These are phyloP conservation scores for Brachyhypopomus occidentalis DNA, from an alignment of 2,113 vertebrate genomes.

Conservation along the genomic window DNA sequence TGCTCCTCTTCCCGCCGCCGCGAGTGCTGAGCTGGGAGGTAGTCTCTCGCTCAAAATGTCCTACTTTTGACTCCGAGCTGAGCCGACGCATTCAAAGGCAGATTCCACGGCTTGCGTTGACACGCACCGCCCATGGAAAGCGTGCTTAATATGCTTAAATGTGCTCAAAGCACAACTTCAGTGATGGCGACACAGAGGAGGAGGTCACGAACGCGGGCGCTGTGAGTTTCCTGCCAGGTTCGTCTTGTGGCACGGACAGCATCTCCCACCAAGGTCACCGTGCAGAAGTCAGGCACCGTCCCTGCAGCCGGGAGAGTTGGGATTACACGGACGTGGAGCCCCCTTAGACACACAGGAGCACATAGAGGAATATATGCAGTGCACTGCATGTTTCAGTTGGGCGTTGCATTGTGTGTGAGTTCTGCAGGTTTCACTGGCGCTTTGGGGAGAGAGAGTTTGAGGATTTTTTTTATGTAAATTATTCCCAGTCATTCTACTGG, in stretches of 20 bases:
- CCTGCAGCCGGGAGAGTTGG: too few relatives aligned
- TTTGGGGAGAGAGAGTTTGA: too few relatives aligned
- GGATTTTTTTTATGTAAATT: too few relatives aligned
- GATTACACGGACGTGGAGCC: too few relatives aligned
- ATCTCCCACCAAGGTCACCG: slow-evolving; percentile 33
- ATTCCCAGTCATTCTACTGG: too few relatives aligned
- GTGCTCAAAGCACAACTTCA: background rate
- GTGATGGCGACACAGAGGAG: background rate
- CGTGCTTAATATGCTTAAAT: too few relatives aligned
- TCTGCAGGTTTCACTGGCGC: too few relatives aligned
- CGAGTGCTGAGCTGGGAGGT: slow-evolving; percentile 2
- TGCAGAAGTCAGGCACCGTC: too few relatives aligned
- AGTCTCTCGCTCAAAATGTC: slow-evolving; percentile 24
- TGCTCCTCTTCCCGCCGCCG: background rate
- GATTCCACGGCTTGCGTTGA: background rate
- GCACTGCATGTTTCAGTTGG: too few relatives aligned
- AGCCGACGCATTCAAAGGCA: background rate
- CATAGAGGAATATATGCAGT: too few relatives aligned
- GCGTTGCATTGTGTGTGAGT: too few relatives aligned
- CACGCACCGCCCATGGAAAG: background rate
- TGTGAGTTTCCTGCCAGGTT: background rate
- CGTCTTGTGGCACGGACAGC: background rate
- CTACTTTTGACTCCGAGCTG: slow-evolving; percentile 28
- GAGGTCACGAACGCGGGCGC: background rate
- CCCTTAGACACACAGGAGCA: too few relatives aligned